These are phyloP conservation scores for Ectemnius cavifrons DNA, from an alignment of 2,888 invertebrate species.

Conservation along the genomic window DNA sequence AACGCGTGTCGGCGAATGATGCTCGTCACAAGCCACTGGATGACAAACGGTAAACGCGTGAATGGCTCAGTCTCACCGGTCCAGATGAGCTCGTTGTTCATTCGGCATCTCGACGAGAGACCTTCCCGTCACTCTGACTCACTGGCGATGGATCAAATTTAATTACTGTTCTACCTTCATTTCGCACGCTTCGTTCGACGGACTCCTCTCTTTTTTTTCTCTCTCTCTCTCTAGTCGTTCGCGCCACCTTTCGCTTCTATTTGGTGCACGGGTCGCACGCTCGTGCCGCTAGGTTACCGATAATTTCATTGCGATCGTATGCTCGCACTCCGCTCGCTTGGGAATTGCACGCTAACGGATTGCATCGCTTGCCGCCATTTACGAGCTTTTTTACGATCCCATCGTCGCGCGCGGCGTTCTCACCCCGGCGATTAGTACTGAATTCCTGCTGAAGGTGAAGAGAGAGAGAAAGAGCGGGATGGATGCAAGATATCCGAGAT, in stretches of 20 bases:
- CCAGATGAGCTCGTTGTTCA: constrained; percentile 24
- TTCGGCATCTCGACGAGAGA: no score
- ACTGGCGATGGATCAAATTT: no score
- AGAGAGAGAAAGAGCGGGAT: neutral
- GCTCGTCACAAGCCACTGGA: constrained; percentile 27
- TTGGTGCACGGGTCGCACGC: neutral
- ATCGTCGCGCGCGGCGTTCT: constrained; percentile 2
- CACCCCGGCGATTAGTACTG: constrained; percentile 5
- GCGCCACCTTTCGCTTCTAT: neutral
- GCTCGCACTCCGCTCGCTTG: neutral
- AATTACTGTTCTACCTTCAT: no score
- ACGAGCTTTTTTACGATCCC: constrained; percentile 4
- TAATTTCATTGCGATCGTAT: neutral
- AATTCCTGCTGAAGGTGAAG: neutral
- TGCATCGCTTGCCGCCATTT: neutral
- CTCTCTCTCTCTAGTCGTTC: no score
- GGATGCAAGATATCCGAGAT: neutral
- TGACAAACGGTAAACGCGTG: constrained; percentile 38
- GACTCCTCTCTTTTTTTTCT: no score
- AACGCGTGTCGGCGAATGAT: constrained; percentile 13
- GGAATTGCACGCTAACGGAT: neutral
- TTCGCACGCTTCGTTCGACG: no score
- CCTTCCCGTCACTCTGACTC: no score
- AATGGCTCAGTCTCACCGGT: constrained; percentile 28
- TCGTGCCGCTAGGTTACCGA: neutral